phyloP scores from a whole-genome alignment of 2,888 invertebrate species.

The Tachystola acroxantha region DNA sequence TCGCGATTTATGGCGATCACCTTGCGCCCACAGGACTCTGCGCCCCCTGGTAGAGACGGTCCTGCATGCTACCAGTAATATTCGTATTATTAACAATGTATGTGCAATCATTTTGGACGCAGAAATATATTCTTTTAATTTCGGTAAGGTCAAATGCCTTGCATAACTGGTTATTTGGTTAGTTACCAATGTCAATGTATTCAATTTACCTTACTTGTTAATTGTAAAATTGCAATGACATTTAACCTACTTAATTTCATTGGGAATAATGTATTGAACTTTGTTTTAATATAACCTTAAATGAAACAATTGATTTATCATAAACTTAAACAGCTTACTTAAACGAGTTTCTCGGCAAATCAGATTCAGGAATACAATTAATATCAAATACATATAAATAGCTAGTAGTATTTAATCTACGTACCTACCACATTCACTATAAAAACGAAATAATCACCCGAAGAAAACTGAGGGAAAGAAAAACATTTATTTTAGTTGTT shows the following conservation, averaged over 20 bases:
- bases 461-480: too few relatives aligned
- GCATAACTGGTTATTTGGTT: slow-evolving; percentile 10
- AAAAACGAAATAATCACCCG: too few relatives aligned
- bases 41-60: too few relatives aligned
- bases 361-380: background rate
- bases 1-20: too few relatives aligned
- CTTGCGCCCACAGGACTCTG: too few relatives aligned
- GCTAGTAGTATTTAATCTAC: too few relatives aligned
- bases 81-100: slow-evolving; percentile 1
- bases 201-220: slow-evolving; percentile 9
- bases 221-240: slow-evolving; percentile 10
- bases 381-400: too few relatives aligned
- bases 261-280: slow-evolving; percentile 3
- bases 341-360: background rate
- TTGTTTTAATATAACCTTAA: slow-evolving; percentile 5
- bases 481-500: too few relatives aligned
- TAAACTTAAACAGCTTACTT: background rate
- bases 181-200: slow-evolving; percentile 5
- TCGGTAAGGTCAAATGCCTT: slow-evolving; percentile 10
- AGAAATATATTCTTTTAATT: background rate
- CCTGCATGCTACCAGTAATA: too few relatives aligned
- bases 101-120: slow-evolving; percentile 4
- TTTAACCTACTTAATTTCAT: slow-evolving; percentile 9
- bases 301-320: slow-evolving; percentile 1
- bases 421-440: too few relatives aligned